Evolutionary conservation across 2,888 invertebrate genomes (phyloP).

Genomic region (Brachycybe producta): DNA sequence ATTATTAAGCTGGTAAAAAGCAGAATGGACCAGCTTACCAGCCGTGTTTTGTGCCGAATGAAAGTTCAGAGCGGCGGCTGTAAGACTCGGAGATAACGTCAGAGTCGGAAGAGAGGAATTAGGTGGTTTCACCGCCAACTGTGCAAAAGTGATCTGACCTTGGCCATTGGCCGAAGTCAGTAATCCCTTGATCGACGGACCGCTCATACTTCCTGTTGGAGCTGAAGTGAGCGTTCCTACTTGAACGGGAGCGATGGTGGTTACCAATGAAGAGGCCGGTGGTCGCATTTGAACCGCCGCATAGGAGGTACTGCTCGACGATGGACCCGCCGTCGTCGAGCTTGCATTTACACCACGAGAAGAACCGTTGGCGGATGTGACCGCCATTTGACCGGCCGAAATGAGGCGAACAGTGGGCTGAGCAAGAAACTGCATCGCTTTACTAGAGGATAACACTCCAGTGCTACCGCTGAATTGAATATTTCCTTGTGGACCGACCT

Average conservation of each 20-base stretch:
- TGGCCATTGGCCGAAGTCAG: not conserved
- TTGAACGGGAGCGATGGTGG: not conserved
- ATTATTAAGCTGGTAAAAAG: not conserved
- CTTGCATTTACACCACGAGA: not conserved
- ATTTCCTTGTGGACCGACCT: not conserved
- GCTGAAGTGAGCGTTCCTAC: not conserved
- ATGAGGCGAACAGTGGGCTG: not conserved
- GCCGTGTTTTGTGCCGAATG: not conserved
- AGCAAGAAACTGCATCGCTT: not conserved
- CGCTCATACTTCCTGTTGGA: not conserved
- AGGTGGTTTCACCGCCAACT: slow-evolving; percentile 5
- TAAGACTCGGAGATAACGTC: slow-evolving; percentile 1
- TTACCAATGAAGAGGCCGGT: not conserved
- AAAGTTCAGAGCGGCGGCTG: slow-evolving; percentile 12
- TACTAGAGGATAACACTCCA: not conserved
- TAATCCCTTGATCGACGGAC: slow-evolving; percentile 2
- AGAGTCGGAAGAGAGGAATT: not conserved
- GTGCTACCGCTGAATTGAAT: slow-evolving; percentile 1
- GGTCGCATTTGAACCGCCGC: not conserved
- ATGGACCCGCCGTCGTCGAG: not conserved
- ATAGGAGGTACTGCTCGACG: not conserved
- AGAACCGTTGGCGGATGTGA: not conserved
- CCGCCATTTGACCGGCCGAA: not conserved
- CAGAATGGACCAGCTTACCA: not conserved
- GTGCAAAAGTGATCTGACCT: not conserved